Percentiles rank a stretch among this genome's conserved stretches.
Evolutionary conservation across 2,797 vertebrate species (phyloP).

Genomic region (Smutsia gigantea): DNA sequence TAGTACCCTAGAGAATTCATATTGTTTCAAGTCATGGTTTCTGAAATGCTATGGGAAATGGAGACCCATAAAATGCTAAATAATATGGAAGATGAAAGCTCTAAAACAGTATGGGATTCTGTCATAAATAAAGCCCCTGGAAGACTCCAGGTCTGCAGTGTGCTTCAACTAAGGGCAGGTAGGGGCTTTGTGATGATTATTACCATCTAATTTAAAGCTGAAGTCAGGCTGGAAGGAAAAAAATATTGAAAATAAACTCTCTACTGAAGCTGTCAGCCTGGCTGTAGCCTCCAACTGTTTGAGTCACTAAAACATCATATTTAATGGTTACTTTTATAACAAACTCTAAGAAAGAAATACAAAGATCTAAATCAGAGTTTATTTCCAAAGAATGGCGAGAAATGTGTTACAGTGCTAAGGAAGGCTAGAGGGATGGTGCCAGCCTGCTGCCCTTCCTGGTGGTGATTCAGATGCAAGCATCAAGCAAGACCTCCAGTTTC

Average conservation of each 20-base stretch:
- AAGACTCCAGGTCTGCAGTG: not conserved
- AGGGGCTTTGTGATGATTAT: constrained; percentile 34
- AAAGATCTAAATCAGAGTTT: constrained; percentile 45
- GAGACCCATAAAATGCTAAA: not conserved
- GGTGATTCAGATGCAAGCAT: not conserved
- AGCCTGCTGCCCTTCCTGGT: not conserved
- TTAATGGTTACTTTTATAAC: constrained; percentile 60
- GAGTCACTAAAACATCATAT: constrained; percentile 50
- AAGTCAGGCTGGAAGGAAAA: not conserved
- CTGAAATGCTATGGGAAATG: not conserved
- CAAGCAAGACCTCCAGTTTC: not conserved
- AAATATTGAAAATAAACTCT: constrained; percentile 54
- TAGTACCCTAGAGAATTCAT: not conserved
- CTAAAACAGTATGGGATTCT: not conserved
- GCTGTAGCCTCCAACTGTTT: constrained; percentile 53
- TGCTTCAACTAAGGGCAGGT: not conserved
- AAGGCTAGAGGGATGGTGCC: not conserved
- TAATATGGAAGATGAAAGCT: not conserved
- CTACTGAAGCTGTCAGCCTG: constrained; percentile 37
- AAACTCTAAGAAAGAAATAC: constrained; percentile 59
- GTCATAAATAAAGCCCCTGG: not conserved
- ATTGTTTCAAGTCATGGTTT: not conserved
- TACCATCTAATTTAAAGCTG: constrained; percentile 50
- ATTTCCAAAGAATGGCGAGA: not conserved
- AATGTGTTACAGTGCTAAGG: not conserved